Base-by-base conservation (phyloP, 2,113 vertebrate species). In the Crotophaga sulcirostris region DNA sequence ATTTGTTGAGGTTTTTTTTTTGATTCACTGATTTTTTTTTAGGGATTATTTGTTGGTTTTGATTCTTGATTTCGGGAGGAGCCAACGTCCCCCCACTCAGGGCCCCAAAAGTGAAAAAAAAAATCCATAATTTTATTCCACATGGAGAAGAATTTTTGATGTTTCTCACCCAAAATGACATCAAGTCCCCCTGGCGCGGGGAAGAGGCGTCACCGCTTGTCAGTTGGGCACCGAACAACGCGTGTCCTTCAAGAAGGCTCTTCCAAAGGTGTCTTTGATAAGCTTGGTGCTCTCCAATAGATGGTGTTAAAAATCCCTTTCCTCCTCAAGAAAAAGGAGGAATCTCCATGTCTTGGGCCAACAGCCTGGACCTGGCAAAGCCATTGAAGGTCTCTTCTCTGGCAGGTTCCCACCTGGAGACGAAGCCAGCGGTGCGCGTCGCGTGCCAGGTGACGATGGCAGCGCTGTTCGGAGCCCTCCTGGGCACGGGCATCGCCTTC, bases 351-450 rank as follows among this genome's bases (percentile, higher is more conserved):
- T 42, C 49, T 31, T 8, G 54, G 45, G 31, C 21, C 47, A 47
- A 28, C 5, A 23, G 33, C 21, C 18, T 6, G 47, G 84, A 14
- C 20, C 20, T 16, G 44, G 15, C 23, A 25, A 58, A 42, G 31
- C 17, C 7, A 0, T 4, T 69, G 83, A 60, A 47, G 45, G 29
- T 58, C 40, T 74, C 19, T 62, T 47, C 51, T 85, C 59, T 31
- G 7, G 34, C 83, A 96, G 95, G 90, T 74, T 36, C 25, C 79
- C 44, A 45, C 34, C 14, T 34, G 7, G 92, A 94, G 74, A 54
- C 24, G 83, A 76, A 63, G 64, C 89, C 69, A 0, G 75, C 77
- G 60, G 51, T 6, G 9, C 80, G 60, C 5, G 16, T 88, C 0
- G 8, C 83, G 40, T 85, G 84, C 10, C 83, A 78, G 66, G 79